These are phyloP conservation scores for Psittacula derbiana DNA, from an alignment of 2,797 vertebrate genomes.

Conservation along the genomic window DNA sequence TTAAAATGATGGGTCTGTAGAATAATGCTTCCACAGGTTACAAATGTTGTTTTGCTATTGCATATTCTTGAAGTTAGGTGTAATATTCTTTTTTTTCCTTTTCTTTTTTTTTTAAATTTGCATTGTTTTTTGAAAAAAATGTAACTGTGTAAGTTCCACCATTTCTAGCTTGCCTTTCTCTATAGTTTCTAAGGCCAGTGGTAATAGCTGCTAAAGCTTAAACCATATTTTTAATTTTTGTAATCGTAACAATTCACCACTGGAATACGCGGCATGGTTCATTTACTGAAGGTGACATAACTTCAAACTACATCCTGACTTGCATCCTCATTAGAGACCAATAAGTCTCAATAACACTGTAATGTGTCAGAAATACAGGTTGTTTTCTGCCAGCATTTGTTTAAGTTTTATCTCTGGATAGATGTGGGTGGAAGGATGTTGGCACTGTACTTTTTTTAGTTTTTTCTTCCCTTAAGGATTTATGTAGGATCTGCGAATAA, in stretches of 20 bases:
- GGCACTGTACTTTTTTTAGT: background rate
- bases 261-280: background rate
- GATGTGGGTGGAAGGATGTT: background rate
- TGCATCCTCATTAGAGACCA: background rate
- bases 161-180: background rate
- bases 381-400: background rate
- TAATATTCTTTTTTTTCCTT: background rate
- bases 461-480: background rate
- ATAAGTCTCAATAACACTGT: background rate
- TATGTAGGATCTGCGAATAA: background rate
- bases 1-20: background rate
- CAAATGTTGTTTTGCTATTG: background rate
- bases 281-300: background rate
- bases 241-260: background rate
- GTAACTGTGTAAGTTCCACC: background rate
- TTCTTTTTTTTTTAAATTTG: background rate
- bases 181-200: background rate
- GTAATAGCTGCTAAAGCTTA: background rate
- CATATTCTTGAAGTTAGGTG: background rate
- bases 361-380: background rate
- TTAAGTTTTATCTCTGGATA: background rate
- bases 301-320: background rate
- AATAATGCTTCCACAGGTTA: background rate
- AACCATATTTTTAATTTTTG: background rate
- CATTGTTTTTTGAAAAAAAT: background rate